These are phyloP conservation scores for Embiotoca jacksoni DNA, from an alignment of 2,113 vertebrate species.

Conservation along the genomic window DNA sequence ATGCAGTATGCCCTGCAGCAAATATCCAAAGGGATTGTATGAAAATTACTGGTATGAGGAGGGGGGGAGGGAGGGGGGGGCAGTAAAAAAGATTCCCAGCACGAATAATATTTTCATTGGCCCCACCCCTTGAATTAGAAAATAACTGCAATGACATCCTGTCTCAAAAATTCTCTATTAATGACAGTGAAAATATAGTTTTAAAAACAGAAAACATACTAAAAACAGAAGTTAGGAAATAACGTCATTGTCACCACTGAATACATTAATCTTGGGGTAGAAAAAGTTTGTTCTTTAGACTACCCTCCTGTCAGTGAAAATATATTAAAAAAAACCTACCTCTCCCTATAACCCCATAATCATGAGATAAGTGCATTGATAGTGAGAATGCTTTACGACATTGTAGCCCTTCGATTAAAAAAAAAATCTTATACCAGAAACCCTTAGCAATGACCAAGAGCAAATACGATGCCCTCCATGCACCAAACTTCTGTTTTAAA, in stretches of 20 bases:
- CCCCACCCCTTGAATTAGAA: neutral
- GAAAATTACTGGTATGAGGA: too few species aligned
- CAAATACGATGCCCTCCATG: neutral
- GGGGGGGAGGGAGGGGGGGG: too few species aligned
- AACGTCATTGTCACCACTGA: neutral
- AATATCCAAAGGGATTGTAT: too few species aligned
- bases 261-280: neutral
- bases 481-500: neutral
- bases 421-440: neutral
- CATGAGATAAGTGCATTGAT: neutral
- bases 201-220: neutral
- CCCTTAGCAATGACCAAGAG: neutral
- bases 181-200: neutral
- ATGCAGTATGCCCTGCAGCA: too few species aligned
- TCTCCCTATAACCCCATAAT: neutral
- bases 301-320: too few species aligned
- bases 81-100: neutral
- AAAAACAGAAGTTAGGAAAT: neutral
- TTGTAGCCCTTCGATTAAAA: neutral
- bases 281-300: neutral
- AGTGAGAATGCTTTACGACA: neutral
- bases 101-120: neutral
- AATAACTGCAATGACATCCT: neutral
- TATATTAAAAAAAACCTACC: too few species aligned
- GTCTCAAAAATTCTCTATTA: too few species aligned